phyloP scores from a whole-genome alignment of 2,113 vertebrate species.

The Emydura subglobosa region DNA sequence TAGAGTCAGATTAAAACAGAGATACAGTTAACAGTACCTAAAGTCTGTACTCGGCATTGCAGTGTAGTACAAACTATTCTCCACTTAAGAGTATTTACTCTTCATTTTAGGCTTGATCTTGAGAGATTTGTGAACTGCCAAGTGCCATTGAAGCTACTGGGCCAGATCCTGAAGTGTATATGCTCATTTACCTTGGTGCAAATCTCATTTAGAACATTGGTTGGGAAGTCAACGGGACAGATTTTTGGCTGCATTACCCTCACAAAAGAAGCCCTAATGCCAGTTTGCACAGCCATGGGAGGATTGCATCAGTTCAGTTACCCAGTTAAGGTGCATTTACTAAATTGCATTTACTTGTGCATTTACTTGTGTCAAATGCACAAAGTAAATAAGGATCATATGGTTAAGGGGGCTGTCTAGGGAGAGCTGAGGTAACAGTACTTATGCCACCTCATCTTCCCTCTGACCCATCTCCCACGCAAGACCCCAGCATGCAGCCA shows the following conservation, averaged over 20 bases:
- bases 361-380: too few species aligned
- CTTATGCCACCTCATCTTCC: not conserved
- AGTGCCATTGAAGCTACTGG: not conserved
- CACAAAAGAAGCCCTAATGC: not conserved
- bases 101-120: not conserved
- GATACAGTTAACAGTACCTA: not conserved
- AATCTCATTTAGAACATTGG: not conserved
- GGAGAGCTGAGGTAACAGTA: not conserved
- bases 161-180: not conserved
- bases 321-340: not conserved
- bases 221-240: not conserved
- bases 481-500: not conserved
- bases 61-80: not conserved
- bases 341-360: too few species aligned
- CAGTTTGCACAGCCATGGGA: not conserved
- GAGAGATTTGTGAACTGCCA: not conserved
- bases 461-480: fast-evolving
- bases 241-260: not conserved
- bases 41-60: not conserved
- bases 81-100: not conserved
- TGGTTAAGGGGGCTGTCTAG: not conserved
- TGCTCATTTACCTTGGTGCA: not conserved
- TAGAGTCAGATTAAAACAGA: not conserved
- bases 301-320: fast-evolving
- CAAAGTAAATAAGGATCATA: not conserved